Evolutionary conservation across 2,888 invertebrate species (phyloP).

Genomic region (Melanostoma mellinum): DNA sequence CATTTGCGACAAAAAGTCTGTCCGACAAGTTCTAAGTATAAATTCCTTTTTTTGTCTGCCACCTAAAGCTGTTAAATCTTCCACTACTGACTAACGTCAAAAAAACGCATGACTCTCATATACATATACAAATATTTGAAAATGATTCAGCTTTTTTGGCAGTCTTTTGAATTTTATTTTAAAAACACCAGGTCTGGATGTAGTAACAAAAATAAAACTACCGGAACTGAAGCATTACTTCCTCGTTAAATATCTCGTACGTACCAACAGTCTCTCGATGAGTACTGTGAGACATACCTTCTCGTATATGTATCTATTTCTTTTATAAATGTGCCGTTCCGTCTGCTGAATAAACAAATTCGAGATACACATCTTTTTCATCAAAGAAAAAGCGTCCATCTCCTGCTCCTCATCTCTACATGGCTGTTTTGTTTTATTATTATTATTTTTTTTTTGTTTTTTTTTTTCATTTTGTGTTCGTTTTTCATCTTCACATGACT

Average conservation of each 20-base stretch:
- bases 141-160: too few species aligned
- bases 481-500: constrained; percentile 54
- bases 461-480: constrained; percentile 16
- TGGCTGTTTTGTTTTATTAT: constrained; percentile 4
- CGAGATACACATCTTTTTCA: constrained; percentile 45
- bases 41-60: too few species aligned
- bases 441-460: not conserved
- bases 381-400: constrained; percentile 53
- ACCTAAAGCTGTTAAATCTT: too few species aligned
- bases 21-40: too few species aligned
- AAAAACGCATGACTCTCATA: too few species aligned
- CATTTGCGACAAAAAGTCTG: too few species aligned
- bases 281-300: constrained; percentile 2
- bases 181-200: constrained; percentile 18
- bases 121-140: too few species aligned
- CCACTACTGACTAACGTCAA: too few species aligned
- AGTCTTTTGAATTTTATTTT: constrained; percentile 1
- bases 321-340: constrained; percentile 63
- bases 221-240: constrained; percentile 63
- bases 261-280: not conserved
- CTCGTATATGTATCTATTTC: constrained; percentile 9
- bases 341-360: constrained; percentile 69
- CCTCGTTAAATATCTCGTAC: constrained; percentile 38
- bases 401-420: constrained; percentile 18
- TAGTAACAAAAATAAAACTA: constrained; percentile 17